Evolutionary conservation across 64 coral and sea anemone species (phyloP), one percentile per base, ranked within the genome.

Genomic region (Stichodactyla helianthus): DNA sequence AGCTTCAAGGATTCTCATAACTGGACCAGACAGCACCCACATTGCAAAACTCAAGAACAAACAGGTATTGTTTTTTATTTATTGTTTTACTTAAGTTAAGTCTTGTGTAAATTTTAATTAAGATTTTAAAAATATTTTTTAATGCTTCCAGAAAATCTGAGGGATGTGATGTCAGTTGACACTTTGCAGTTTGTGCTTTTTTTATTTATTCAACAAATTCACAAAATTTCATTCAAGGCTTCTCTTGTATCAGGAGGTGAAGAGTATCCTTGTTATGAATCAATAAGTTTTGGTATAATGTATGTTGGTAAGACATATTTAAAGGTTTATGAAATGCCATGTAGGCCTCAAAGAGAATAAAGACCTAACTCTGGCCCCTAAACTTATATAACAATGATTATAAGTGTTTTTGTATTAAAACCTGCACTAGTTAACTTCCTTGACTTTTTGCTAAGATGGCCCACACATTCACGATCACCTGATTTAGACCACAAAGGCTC

Each of bases 181-280:
- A 93, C 88, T 61, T 83, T 94, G 59, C 95, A 94, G 78, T 98
- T 98, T 71, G 89, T 94, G 77, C 78, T 98, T 19, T 98, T 98
- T 82, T 89, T 98, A 78, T 93, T 94, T 62, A 98, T 98, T 77
- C 95, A 98, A 85, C 92, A 98, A 94, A 89, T 98, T 83, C 95
- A 98, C 79, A 98, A 98, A 78, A 98, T 98, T 18, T 98, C 95
- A 18, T 94, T 98, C 84, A 98, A 92, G 53, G 95, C 92, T 54
- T 88, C 92, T 20, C 79, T 98, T 71, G 92, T 94, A 11, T 89
- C 84, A 79, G 95, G 95, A 86, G 95, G 92, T 18, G 95, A 98
- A 70, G 95, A 94, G 95, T 98, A 98, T 98, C 95, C 95, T 98
- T 86, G 57, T 14, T 11, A 35, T 35, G 31, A 35, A 35, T 35